Evolutionary conservation across 2,797 vertebrate genomes (phyloP), one percentile per base, ranked within the genome.

Genomic region (Ctenopoma kingsleyae): DNA sequence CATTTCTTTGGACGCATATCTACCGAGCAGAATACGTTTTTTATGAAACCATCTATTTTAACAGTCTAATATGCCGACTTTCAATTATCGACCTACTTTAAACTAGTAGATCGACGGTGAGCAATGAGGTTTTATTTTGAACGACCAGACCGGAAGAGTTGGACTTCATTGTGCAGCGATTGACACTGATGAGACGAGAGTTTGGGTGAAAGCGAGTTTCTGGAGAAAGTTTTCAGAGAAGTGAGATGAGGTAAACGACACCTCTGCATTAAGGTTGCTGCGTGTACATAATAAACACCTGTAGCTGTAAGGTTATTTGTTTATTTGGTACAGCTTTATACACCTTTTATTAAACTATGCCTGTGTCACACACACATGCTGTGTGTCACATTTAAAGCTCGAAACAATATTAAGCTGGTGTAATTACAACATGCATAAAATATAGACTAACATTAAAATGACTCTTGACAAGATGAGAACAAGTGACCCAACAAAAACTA

Each of bases 81-180:
- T 49, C 3, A 12, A 2, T 25, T 9, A 20, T 25, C 0, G 1
- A 7, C 8, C 0, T 20, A 27, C 1, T n/a, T 19, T 9, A 20
- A 16, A 36, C 17, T 17, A 16, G 30, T 6, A 17, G 17, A 7
- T 6, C 8, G 2, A 47, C 47, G 23, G 1, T 7, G 3, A 3
- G 0, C 2, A 19, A n/a, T 10, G 7, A 22, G 13, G 1, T 43
- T 71, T 67, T 64, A 67, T 49, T 49, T 59, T 63, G 38, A 71
- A 58, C 0, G 9, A 6, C 12, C 0, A 22, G 4, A 27, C 23
- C 44, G 59, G 59, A 80, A 66, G 0, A 22, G 0, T 8, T 10
- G 0, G 16, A 2, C 51, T 47, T 52, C 8, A 9, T 12, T 38
- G 35, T 41, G 23, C 3, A 0, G 49, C 3, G 4, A 1, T 30